These are phyloP conservation scores for Acrobasis repandana DNA, from an alignment of 2,888 invertebrate species.

Conservation along the genomic window DNA sequence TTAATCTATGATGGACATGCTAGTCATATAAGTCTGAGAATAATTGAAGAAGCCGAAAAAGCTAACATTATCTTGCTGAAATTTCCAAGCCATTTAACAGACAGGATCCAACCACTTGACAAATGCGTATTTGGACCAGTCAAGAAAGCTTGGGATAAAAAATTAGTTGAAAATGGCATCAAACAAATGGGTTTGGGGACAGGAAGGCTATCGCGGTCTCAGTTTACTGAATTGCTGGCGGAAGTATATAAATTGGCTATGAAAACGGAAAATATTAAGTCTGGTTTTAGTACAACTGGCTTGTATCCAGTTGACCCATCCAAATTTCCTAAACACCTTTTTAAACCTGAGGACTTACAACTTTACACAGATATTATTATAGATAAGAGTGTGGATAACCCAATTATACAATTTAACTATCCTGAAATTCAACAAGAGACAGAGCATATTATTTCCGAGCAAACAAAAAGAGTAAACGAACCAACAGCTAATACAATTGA, in stretches of 20 bases:
- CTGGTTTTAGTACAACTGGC: background rate
- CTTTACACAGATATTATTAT: background rate
- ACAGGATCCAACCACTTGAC: background rate
- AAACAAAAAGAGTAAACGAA: no score
- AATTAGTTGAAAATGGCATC: background rate
- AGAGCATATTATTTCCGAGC: no score
- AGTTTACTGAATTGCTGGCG: background rate
- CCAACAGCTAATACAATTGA: no score
- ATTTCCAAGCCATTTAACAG: background rate
- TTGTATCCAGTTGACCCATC: background rate
- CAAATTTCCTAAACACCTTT: background rate
- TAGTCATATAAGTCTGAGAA: background rate
- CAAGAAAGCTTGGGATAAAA: background rate
- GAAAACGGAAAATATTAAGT: background rate
- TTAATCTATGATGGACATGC: background rate
- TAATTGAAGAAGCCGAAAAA: background rate
- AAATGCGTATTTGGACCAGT: background rate
- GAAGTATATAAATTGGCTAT: background rate
- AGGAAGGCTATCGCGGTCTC: background rate
- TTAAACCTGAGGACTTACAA: background rate
- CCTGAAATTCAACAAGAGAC: no score
- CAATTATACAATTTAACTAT: no score
- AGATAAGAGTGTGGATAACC: no score
- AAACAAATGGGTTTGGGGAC: background rate
- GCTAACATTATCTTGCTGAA: background rate